Evolutionary conservation across 2,888 invertebrate species (phyloP), one percentile per base, ranked within the genome.

Genomic region (Automeris io): DNA sequence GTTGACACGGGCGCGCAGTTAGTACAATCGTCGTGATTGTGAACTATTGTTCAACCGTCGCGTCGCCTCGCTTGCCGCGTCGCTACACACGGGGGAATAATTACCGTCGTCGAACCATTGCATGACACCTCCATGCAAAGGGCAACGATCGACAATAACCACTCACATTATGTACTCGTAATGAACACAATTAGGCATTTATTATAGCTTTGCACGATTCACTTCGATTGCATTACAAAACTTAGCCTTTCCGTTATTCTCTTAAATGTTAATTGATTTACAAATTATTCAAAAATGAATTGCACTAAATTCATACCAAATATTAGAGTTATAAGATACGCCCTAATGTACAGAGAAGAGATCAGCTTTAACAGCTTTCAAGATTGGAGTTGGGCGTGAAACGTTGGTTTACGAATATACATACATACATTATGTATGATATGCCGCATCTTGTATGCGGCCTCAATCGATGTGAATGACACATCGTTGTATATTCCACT

Each of bases 401-500:
- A 73, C 66, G 70, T 54, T 51, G 60, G 54, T 57, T 49, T 13
- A 29, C 13, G 4, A 13, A 16, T 34, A 21, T 34, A 12, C 5
- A 8, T 46, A 57, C 66, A 73, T 77, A 74, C 72, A 77, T 77
- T 63, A 80, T 73, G 67, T 75, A 78, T 79, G 70, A 73, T 66
- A 71, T 57, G 54, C 61, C 65, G 51, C 71, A 77, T 79, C 77
- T 78, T 66, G 70, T 74, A 80, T 78, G 78, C 75, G 77, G 64
- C 80, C 79, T 78, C 79, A 77, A 76, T 79, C 74, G 75, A 77
- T 72, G 79, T 76, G 79, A 83, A 80, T 76, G 81, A 82, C 81
- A 83, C 69, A 67, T 78, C 76, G 79, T 85, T 85, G 76, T 79
- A 76, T 76, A 85, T 85, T 85, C 81, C 70, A 76, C 74, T 72